Percentiles rank a stretch among this genome's conserved stretches.
Evolutionary conservation across 2,113 vertebrate genomes (phyloP).

Genomic region (Megatriorchis doriae): DNA sequence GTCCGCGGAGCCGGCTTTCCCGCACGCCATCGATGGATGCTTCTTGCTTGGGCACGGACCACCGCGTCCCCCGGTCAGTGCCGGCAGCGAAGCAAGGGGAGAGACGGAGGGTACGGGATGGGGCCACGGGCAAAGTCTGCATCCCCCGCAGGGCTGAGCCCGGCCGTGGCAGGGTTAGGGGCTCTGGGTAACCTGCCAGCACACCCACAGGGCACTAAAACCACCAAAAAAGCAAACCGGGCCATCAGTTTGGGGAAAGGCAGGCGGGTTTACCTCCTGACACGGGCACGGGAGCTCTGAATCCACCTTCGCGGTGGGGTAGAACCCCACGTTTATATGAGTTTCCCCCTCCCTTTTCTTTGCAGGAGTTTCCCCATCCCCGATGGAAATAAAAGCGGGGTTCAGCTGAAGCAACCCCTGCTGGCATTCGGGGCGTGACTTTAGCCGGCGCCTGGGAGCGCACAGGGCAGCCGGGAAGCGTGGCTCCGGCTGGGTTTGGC

Average conservation of each 20-base stretch:
- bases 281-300: neutral
- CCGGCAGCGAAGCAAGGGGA: neutral
- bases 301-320: neutral
- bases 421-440: neutral
- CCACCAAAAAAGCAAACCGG: rapidly evolving
- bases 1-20: rapidly evolving
- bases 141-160: neutral
- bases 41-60: neutral
- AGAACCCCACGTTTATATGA: too few species aligned
- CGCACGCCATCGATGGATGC: rapidly evolving
- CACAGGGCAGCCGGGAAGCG: conserved; percentile 10
- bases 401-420: neutral
- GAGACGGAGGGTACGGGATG: neutral
- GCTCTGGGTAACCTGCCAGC: neutral
- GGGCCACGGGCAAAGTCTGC: neutral
- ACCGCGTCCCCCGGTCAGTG: rapidly evolving
- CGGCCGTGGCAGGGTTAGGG: rapidly evolving
- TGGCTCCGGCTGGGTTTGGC: neutral
- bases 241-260: neutral
- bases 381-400: neutral
- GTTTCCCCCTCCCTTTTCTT: neutral
- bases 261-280: neutral
- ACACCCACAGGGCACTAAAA: rapidly evolving
- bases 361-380: neutral
- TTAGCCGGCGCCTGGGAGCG: neutral